Percentiles rank a stretch among this genome's conserved stretches.
These are phyloP conservation scores for Imbricaverruca yamaguchii DNA, from an alignment of 2,888 invertebrate species.

Conservation along the genomic window DNA sequence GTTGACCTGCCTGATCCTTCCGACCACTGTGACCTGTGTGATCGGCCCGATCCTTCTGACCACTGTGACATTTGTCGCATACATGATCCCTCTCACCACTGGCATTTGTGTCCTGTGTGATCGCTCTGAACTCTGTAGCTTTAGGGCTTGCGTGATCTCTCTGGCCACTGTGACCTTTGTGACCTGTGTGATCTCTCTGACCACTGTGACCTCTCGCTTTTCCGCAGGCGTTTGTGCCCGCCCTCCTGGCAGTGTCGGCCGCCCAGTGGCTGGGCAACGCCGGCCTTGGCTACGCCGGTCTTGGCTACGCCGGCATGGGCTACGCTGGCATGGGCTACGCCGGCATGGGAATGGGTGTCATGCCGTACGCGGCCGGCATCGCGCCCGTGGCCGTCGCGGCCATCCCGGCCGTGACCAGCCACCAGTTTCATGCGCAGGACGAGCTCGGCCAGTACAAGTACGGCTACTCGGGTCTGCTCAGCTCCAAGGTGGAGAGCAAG, in stretches of 20 bases:
- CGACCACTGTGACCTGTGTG: no score
- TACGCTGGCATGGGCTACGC: background rate
- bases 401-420: background rate
- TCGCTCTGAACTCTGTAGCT: no score
- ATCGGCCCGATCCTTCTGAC: no score
- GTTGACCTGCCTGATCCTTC: no score
- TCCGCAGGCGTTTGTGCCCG: background rate
- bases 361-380: background rate
- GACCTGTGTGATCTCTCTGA: background rate
- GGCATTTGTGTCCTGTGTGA: no score
- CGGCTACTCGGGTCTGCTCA: constrained; percentile 56
- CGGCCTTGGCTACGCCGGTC: background rate
- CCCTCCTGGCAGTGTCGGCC: background rate
- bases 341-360: background rate
- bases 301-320: background rate
- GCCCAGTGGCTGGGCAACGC: background rate
- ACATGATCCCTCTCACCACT: background rate
- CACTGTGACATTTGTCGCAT: background rate
- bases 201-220: background rate
- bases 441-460: background rate
- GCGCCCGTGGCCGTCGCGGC: background rate
- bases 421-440: background rate
- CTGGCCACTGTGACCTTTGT: background rate
- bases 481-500: constrained; percentile 52
- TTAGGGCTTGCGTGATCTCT: no score